These are phyloP conservation scores for Biston stratarius DNA, from an alignment of 2,888 invertebrate genomes.

Conservation along the genomic window DNA sequence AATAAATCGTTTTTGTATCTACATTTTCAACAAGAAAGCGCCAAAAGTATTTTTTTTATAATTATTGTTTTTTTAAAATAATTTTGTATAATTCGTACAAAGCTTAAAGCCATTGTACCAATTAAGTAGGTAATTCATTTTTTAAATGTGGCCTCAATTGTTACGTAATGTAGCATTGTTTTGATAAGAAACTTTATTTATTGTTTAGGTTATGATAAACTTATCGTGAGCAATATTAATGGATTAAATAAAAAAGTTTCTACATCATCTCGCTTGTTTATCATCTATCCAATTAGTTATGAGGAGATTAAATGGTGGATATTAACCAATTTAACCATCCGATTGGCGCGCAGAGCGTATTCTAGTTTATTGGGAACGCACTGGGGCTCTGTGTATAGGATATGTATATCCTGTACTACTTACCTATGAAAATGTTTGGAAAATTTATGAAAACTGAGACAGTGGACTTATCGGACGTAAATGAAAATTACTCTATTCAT, in stretches of 20 bases:
- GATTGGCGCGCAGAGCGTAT: too few species aligned
- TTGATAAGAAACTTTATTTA: conserved; percentile 53
- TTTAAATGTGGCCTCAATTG: conserved; percentile 15
- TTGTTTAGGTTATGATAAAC: conserved; percentile 57
- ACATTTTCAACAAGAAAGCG: neutral
- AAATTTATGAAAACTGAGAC: too few species aligned
- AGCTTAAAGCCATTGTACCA: too few species aligned
- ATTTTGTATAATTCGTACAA: neutral
- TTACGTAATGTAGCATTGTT: conserved; percentile 51
- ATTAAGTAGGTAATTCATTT: conserved; percentile 11
- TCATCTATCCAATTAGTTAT: conserved; percentile 40
- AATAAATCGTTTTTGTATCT: conserved; percentile 62
- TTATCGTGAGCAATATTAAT: conserved; percentile 45
- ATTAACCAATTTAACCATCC: too few species aligned
- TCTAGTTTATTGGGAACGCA: too few species aligned
- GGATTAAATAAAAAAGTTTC: conserved; percentile 43
- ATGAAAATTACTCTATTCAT: too few species aligned
- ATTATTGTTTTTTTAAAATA: conserved; percentile 10
- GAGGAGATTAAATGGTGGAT: too few species aligned
- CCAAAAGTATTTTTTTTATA: neutral
- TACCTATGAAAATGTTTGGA: too few species aligned
- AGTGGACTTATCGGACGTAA: too few species aligned
- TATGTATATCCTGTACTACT: too few species aligned
- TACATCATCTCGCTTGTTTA: conserved; percentile 29
- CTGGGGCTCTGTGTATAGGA: too few species aligned